Conservation (phyloP, 2,888 invertebrate species). For the Lasioglossum leucozonium region DNA sequence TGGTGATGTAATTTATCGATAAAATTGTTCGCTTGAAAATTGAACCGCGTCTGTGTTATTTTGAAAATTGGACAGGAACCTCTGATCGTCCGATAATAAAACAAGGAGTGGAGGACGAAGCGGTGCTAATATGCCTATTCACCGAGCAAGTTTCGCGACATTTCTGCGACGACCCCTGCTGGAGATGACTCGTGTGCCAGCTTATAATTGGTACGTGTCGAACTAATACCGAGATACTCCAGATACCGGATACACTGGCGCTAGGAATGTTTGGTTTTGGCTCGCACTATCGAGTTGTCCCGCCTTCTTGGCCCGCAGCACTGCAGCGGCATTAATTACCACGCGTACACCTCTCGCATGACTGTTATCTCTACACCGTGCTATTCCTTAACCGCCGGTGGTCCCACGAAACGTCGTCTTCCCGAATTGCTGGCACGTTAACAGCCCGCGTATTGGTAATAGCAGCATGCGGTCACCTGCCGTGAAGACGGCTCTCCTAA, state of each 20-base stretch:
- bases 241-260: constrained; percentile 56
- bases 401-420: constrained; percentile 11
- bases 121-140: not conserved
- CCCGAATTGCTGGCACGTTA: constrained; percentile 7
- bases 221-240: constrained; percentile 63
- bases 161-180: constrained; percentile 36
- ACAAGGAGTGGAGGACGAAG: not conserved
- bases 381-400: constrained; percentile 31
- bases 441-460: constrained; percentile 7
- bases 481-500: not conserved
- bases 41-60: not conserved
- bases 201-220: constrained; percentile 71
- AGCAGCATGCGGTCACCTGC: not conserved
- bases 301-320: constrained; percentile 68
- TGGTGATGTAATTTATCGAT: no score
- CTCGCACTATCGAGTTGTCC: constrained; percentile 52
- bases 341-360: constrained; percentile 48
- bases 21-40: no score
- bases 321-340: constrained; percentile 72
- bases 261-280: constrained; percentile 72
- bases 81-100: not conserved
- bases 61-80: not conserved
- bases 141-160: constrained; percentile 47
- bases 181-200: constrained; percentile 58
- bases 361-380: constrained; percentile 10